Evolutionary conservation across 1,140 invertebrate genomes (phyloP), one percentile per base, ranked within the genome.

Genomic region (Doryteuthis pealeii): DNA sequence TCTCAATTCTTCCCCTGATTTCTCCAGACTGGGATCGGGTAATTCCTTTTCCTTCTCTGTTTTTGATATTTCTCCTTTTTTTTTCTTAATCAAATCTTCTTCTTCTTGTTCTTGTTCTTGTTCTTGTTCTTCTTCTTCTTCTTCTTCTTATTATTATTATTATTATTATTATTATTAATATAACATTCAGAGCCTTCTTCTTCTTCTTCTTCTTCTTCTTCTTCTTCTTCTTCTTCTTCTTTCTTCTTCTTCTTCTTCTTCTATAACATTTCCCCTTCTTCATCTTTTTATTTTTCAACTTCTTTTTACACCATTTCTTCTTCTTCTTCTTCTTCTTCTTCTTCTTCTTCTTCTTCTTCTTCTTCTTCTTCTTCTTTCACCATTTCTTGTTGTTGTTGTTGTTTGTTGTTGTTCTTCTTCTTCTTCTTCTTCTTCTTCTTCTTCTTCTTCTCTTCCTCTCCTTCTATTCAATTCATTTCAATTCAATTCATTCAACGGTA

Each of bases 371-470:
- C 22, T 22, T 49, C 22, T 22, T 49, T 49, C 45, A 10, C 22
- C 45, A 10, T 49, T 22, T 8, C 22, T 2, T 66, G 15, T 45
- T 66, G 14, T 43, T 66, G 1, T 45, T 66, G n/a, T 45, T 66
- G 14, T 45, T 84, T 5, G 75, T 18, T 33, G 70, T 68, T 81
- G 1, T 77, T 40, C 67, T 67, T 43, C 62, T 75, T 32, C 74
- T 67, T 28, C 71, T 67, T 0, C 71, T 65, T 31, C 71, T 6
- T 35, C 43, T 58, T 35, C 2, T 1, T 1, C 70, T 45, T 28
- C 70, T 45, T 28, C 70, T 45, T 1, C 35, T 45, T 33, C 70
- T 45, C 15, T 32, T 66, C 58, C 35, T 31, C 15, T 70, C n/a
- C 18, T 40, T 62, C 32, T 18, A 43, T 45, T 54, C 62, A 33